A percentile compares a stretch with the other conserved stretches of the same genome.
phyloP scores from a whole-genome alignment of 2,113 vertebrate species.

The Falco punctatus region DNA sequence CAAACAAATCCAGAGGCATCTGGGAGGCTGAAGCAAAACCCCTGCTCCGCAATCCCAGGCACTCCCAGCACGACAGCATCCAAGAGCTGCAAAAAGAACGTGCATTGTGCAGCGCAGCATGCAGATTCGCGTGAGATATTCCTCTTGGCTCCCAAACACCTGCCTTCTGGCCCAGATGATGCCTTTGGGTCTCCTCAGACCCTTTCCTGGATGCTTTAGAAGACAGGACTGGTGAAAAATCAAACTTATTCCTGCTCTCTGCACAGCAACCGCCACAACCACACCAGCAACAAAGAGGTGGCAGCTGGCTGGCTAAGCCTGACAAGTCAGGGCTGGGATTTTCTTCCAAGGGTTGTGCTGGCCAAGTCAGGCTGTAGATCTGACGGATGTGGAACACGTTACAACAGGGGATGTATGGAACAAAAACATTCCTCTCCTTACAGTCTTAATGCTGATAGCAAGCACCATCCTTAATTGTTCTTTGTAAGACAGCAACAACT shows the following conservation, averaged over 20 bases:
- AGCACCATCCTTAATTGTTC: neutral
- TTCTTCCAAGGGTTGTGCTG: neutral
- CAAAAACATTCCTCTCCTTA: conserved; percentile 6
- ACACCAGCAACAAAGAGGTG: fast-evolving
- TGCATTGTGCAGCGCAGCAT: neutral
- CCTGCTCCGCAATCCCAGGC: neutral
- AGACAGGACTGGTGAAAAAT: neutral
- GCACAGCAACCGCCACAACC: neutral
- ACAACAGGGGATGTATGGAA: neutral
- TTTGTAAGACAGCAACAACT: neutral
- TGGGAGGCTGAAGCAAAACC: neutral
- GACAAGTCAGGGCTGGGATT: neutral
- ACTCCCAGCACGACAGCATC: neutral
- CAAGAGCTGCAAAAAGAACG: neutral
- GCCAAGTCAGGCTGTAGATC: neutral
- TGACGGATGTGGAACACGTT: neutral
- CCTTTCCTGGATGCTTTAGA: neutral
- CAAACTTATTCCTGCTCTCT: neutral
- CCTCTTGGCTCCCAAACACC: neutral
- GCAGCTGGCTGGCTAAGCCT: neutral
- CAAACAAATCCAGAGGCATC: neutral
- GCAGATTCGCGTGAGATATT: neutral
- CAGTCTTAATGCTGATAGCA: neutral
- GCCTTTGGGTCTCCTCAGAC: neutral
- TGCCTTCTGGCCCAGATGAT: neutral